Evolutionary conservation across 2,888 invertebrate species (phyloP).

Genomic region (Harpalus rufipes): DNA sequence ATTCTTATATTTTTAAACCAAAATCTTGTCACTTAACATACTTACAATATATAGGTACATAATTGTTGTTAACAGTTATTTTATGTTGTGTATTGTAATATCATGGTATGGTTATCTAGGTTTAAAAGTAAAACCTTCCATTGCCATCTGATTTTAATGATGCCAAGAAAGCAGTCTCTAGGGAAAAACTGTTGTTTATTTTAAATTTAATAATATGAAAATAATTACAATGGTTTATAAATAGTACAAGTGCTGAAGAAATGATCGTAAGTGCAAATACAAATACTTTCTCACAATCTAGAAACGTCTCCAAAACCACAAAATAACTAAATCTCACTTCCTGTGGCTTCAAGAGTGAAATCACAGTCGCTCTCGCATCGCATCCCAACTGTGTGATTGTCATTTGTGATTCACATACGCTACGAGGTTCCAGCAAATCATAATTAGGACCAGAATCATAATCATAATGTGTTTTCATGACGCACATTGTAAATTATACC

Average conservation of each 20-base stretch:
- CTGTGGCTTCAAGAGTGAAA: constrained; percentile 44
- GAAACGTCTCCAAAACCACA: constrained; percentile 47
- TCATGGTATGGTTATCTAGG: background rate
- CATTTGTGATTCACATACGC: constrained; percentile 24
- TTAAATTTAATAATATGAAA: constrained; percentile 37
- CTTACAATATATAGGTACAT: too few species aligned
- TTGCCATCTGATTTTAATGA: background rate
- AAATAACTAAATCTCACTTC: constrained; percentile 46
- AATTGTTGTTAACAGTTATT: background rate
- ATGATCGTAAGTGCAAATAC: constrained; percentile 45
- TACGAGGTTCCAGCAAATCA: background rate
- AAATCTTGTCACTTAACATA: too few species aligned
- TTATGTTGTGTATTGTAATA: background rate
- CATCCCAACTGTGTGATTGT: background rate
- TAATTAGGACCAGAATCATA: background rate
- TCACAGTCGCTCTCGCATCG: constrained; percentile 26
- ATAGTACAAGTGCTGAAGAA: constrained; percentile 45
- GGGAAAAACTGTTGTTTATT: constrained; percentile 10
- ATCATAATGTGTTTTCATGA: background rate
- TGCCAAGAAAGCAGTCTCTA: background rate
- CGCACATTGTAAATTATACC: background rate
- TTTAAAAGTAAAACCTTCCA: background rate
- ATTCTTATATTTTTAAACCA: too few species aligned
- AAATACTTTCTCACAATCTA: constrained; percentile 53
- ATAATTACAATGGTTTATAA: constrained; percentile 46